These are phyloP conservation scores for Leptinotarsa haldemani DNA, from an alignment of 2,888 invertebrate species.

Conservation along the genomic window DNA sequence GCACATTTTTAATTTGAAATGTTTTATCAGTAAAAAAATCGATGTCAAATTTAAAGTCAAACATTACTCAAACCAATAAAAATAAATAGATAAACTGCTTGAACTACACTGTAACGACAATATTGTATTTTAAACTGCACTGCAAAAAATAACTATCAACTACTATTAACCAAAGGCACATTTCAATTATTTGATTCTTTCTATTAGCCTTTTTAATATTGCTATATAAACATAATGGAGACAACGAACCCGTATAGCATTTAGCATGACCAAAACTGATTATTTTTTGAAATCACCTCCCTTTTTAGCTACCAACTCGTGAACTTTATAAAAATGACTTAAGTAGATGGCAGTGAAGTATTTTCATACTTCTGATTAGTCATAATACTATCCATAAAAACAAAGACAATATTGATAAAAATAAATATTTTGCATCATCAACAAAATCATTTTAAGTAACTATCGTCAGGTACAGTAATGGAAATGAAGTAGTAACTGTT, in stretches of 20 bases:
- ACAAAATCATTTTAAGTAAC: conserved; percentile 48
- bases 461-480: conserved; percentile 54
- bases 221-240: conserved; percentile 35
- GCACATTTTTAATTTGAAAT: conserved; percentile 50
- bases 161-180: conserved; percentile 44
- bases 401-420: conserved; percentile 49
- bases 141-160: conserved; percentile 29
- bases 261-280: conserved; percentile 14
- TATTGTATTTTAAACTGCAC: conserved; percentile 9
- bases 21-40: conserved; percentile 25
- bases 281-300: conserved; percentile 17
- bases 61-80: conserved; percentile 25
- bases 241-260: conserved; percentile 21
- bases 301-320: conserved; percentile 12
- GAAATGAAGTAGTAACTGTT: conserved; percentile 39
- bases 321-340: conserved; percentile 45
- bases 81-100: conserved; percentile 3
- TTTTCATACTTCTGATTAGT: conserved; percentile 44
- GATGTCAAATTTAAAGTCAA: conserved; percentile 7
- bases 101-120: not conserved
- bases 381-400: conserved; percentile 50
- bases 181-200: conserved; percentile 37
- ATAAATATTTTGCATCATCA: conserved; percentile 50
- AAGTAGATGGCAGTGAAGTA: conserved; percentile 54
- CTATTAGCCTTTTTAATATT: conserved; percentile 40